Base-by-base conservation (phyloP, 2,888 invertebrate genomes). In the Cataglyphis albicans region DNA sequence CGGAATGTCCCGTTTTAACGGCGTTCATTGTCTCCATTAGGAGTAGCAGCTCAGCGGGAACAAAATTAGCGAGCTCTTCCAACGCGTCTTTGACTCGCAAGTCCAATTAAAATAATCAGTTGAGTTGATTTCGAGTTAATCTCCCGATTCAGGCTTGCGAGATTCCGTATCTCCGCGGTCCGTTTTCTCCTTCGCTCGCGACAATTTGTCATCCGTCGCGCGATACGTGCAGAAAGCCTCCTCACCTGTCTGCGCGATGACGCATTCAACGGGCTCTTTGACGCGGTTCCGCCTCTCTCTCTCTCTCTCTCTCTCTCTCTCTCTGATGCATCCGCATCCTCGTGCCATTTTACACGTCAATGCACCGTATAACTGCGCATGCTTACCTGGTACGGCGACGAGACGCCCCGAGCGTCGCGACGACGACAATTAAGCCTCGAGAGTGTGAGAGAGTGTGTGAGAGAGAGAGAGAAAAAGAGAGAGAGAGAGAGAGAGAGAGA, bases 381-480 rank as follows among this genome's bases (percentile, higher is more conserved):
- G 67, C 38, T 55, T 76, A 86, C 76, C 48, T 83, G 85, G 84
- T 89, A 89, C 87, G 85, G 48, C 82, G 59, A 21, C 83, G 83
- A 82, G 59, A 64, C 88, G 68, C 82, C 83, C 70, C 83, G 64
- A 63, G 78, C 83, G 82, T 85, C 87, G 82, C 88, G 72, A 75
- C 84, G 82, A 74, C 84, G 90, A 88, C 89, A 90, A 90, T 90
- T 89, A 90, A 90, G 84, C 84, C 74, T 55, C 72, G 74, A 82
- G 55, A 12, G 18, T 48, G 48, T 18, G 48, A 63, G 61, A 32
- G 41, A 32, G 44, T 15, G n/a, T 48, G 48, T 18, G 48, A 63
- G 61, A 32, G 41, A 32, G 44, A n/a, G n/a, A 44, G 29, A 32
- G 44, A n/a, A 15, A 44, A 7, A n/a, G 10, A 12, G 52, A 18